Evolutionary conservation across 2,888 invertebrate genomes (phyloP), one percentile per base, ranked within the genome.

Genomic region (Trachelus iudaicus): DNA sequence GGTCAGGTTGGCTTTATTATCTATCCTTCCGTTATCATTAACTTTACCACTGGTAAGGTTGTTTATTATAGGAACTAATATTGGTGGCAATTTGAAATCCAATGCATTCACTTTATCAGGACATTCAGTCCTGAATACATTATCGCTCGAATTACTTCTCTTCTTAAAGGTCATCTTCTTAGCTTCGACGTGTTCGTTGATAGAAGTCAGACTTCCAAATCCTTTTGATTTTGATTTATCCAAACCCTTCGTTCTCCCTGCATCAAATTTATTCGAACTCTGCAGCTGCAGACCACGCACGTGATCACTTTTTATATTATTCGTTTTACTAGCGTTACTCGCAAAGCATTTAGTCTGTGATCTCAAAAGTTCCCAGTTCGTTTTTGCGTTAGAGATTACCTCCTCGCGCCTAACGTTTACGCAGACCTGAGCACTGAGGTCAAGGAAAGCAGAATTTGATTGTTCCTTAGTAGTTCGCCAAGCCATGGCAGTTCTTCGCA

Each of bases 301-400:
- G 40, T 85, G 86, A 78, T 85, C 87, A 76, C 79, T 84, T 79
- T 87, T 88, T 1, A 84, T 83, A 34, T 75, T 81, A 34, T 79
- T 86, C 13, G 81, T 75, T 81, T 86, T 88, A 73, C 81, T 87
- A 11, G 81, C 76, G 56, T 82, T 84, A 56, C 83, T 90, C 11
- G 90, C 86, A 69, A 94, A 92, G 83, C 93, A 94, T 90, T 94
- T 95, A 56, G 94, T 94, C 92, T 94, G 95, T 4, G 96, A 94
- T 80, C 96, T 93, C 23, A 96, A 91, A 75, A 96, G 91, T 90
- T 97, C 96, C 97, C 97, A 97, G 88, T 96, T 97, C n/a, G 96
- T 96, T 82, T 96, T 94, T 2, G 97, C 97, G 88, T 97, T 97
- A 69, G 96, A 95, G 82, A 97, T 97, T 4, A 96, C 95, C 90